Percentiles rank a stretch among this genome's conserved stretches.
Evolutionary conservation across 2,797 vertebrate genomes (phyloP).

Genomic region (Spondyliosoma cantharus): DNA sequence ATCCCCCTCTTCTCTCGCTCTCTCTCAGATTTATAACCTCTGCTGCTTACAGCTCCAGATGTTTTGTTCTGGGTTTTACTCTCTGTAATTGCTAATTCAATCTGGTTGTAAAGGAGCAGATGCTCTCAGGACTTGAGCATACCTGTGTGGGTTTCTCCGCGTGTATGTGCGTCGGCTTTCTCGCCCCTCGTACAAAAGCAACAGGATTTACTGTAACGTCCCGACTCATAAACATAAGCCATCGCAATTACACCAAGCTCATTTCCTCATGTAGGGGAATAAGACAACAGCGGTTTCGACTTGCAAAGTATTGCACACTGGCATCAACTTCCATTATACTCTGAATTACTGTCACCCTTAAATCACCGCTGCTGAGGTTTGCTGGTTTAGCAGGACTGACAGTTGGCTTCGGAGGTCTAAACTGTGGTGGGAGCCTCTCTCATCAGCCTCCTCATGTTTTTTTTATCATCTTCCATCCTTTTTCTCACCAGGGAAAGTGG

Average conservation of each 20-base stretch:
- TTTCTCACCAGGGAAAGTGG: slow-evolving; percentile 81
- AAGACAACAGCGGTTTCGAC: slow-evolving; percentile 52
- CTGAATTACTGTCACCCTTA: slow-evolving; percentile 62
- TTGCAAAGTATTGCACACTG: slow-evolving; percentile 54
- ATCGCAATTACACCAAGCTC: slow-evolving; percentile 68
- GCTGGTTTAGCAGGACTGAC: slow-evolving; percentile 58
- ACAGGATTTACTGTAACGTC: slow-evolving; percentile 76
- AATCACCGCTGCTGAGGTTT: slow-evolving; percentile 67
- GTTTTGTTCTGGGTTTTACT: slow-evolving; percentile 85
- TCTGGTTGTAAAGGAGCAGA: slow-evolving; percentile 86
- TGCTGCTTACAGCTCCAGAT: slow-evolving; percentile 86
- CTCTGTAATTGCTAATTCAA: slow-evolving; percentile 87
- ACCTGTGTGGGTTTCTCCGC: slow-evolving; percentile 72
- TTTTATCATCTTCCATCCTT: slow-evolving; percentile 63
- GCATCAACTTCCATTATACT: slow-evolving; percentile 75
- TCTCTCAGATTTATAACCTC: slow-evolving; percentile 83
- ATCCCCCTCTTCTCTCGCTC: slow-evolving; percentile 61
- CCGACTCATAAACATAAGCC: slow-evolving; percentile 78
- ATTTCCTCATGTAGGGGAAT: slow-evolving; percentile 54
- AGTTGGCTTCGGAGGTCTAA: slow-evolving; percentile 65
- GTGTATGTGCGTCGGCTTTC: slow-evolving; percentile 35
- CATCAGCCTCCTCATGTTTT: slow-evolving; percentile 47
- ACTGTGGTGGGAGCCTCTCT: slow-evolving; percentile 69
- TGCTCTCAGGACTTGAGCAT: slow-evolving; percentile 78
- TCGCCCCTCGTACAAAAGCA: slow-evolving; percentile 63